Conservation (phyloP, 2,888 invertebrate species). For the Peribatodes rhomboidaria region DNA sequence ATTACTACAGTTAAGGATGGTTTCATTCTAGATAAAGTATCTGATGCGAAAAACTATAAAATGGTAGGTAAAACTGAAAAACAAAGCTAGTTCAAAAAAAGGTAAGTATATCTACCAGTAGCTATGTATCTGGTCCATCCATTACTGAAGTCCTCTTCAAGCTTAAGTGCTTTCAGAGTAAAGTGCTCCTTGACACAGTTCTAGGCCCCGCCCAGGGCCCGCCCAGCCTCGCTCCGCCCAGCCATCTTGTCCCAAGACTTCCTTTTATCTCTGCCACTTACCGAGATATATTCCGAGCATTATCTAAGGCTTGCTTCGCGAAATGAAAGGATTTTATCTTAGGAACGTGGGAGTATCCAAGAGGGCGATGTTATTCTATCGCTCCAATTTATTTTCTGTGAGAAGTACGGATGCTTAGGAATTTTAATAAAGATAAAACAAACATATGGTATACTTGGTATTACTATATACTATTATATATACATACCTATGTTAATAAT, state of each 20-base stretch:
- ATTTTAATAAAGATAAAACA: neutral
- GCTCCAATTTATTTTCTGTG: slow-evolving; percentile 28
- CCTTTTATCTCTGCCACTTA: slow-evolving; percentile 46
- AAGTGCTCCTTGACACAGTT: slow-evolving; percentile 72
- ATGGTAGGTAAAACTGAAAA: neutral
- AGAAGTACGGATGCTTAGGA: slow-evolving; percentile 2
- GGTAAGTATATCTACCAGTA: slow-evolving; percentile 16
- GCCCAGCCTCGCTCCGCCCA: slow-evolving; percentile 62
- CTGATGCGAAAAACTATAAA: neutral
- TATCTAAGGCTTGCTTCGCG: slow-evolving; percentile 50
- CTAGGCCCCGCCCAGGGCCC: slow-evolving; percentile 62
- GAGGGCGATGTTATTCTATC: slow-evolving; percentile 27
- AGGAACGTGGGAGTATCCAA: slow-evolving; percentile 11
- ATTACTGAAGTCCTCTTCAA: slow-evolving; percentile 53
- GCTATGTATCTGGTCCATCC: slow-evolving; percentile 50
- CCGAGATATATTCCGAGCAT: slow-evolving; percentile 61
- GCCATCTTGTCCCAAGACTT: slow-evolving; percentile 47
- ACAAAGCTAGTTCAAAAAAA: neutral
- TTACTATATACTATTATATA: too few species aligned
- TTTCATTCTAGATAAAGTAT: too few species aligned
- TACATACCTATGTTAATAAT: too few species aligned
- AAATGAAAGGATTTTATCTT: slow-evolving; percentile 40
- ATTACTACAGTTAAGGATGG: too few species aligned
- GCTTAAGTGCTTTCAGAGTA: slow-evolving; percentile 59
- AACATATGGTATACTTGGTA: too few species aligned